Evolutionary conservation across 2,797 vertebrate species (phyloP).

Genomic region (Pitangus sulphuratus): DNA sequence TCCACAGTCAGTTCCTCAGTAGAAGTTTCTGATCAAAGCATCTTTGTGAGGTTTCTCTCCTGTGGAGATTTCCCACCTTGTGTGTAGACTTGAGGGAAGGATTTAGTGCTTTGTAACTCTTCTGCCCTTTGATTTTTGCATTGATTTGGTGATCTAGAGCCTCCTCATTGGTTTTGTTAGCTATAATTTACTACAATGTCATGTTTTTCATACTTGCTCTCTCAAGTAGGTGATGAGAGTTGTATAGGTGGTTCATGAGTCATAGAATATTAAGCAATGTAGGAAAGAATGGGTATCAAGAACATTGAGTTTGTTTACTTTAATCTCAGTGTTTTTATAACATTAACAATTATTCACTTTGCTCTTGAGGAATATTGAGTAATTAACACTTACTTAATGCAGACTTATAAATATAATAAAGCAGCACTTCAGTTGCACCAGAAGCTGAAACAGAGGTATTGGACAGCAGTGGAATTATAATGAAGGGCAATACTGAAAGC

Average conservation of each 20-base stretch:
- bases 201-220: neutral
- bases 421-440: neutral
- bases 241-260: neutral
- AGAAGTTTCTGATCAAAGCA: neutral
- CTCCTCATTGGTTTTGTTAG: neutral
- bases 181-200: neutral
- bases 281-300: neutral
- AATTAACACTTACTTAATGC: neutral
- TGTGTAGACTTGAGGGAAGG: neutral
- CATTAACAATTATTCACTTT: neutral
- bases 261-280: neutral
- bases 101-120: neutral
- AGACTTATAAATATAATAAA: neutral
- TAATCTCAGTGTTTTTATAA: neutral
- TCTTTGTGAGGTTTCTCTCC: neutral
- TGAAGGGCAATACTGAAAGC: neutral
- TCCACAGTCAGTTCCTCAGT: neutral
- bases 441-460: neutral
- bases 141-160: neutral
- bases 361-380: neutral
- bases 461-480: neutral
- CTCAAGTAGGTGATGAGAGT: neutral
- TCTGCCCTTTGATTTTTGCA: neutral
- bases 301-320: neutral
- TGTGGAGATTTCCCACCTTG: neutral